Base-by-base conservation (phyloP, 1,140 invertebrate genomes). In the Drosophila ambigua region DNA sequence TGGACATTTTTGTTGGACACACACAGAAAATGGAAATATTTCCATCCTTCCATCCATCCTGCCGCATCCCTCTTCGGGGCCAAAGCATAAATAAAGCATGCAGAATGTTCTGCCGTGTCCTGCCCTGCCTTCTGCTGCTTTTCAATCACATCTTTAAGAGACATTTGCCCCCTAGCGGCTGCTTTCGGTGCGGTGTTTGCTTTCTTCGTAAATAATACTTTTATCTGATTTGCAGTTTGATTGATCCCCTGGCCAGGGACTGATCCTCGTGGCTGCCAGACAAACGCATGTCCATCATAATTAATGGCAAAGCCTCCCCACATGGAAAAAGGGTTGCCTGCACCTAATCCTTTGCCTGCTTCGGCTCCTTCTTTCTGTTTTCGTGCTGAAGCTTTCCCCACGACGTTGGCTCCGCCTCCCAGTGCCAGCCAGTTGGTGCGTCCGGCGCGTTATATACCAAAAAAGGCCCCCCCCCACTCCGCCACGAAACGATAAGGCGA, bases 381-480 rank as follows among this genome's bases (percentile, higher is more conserved):
- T 31, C 50, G 44, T 49, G 35, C 11, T 4, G 35, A 20, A 73
- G 41, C 20, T 46, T 50, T 59, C 46, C 67, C 39, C 52, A 28
- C 72, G 7, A 65, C 57, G 43, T 62, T 83, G 78, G 82, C 82
- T 87, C 82, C 83, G 82, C 83, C 82, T 88, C 77, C 76, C 63
- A 76, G 39, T 52, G 72, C 62, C 76, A 72, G 62, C 73, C 59
- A 24, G 82, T 87, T 84, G 81, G 81, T 85, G 81, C 77, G 76
- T 79, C 73, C 58, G 65, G 52, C 72, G 77, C 77, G 76, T 81
- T 87, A 87, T 87, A 58, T 88, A 87, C 82, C 76, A 44, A 89
- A 87, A 88, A 79, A 83, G 77, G 65, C 65, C 83, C 77, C 35
- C 35, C 31, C 16, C 35, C 35, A 9, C 16, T 16, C 16, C 16